phyloP scores from a whole-genome alignment of 1,140 invertebrate species.

The Trinorchestia longiramus region DNA sequence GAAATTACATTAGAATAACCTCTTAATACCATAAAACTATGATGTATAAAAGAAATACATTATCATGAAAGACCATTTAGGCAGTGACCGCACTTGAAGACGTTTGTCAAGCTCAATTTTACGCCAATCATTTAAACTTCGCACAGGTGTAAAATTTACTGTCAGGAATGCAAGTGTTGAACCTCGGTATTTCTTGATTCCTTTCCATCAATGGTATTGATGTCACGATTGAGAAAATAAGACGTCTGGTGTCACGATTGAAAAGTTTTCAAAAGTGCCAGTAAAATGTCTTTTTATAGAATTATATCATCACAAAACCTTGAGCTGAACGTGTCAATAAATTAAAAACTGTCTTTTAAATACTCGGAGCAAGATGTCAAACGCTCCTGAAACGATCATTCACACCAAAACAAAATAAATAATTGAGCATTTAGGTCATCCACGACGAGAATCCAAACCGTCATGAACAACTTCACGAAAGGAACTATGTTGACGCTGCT shows the following conservation, averaged over 20 bases:
- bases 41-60: neutral
- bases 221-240: neutral
- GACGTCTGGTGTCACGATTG: neutral
- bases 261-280: neutral
- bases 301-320: neutral
- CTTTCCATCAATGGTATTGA: neutral
- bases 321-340: neutral
- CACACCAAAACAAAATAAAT: neutral
- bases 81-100: conserved; percentile 36
- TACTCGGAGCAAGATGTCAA: neutral
- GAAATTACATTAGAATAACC: neutral
- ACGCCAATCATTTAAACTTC: neutral
- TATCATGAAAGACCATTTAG: conserved; percentile 39
- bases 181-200: neutral
- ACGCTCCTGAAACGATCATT: neutral
- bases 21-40: neutral
- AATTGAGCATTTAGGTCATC: neutral
- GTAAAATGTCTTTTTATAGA: neutral
- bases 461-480: neutral
- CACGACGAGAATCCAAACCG: neutral
- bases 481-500: neutral
- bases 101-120: conserved; percentile 4
- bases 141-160: neutral
- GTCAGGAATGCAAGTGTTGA: neutral
- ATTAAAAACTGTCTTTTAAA: neutral